These are phyloP conservation scores for Drosophila pullipes DNA, from an alignment of 2,888 invertebrate species.

Conservation along the genomic window DNA sequence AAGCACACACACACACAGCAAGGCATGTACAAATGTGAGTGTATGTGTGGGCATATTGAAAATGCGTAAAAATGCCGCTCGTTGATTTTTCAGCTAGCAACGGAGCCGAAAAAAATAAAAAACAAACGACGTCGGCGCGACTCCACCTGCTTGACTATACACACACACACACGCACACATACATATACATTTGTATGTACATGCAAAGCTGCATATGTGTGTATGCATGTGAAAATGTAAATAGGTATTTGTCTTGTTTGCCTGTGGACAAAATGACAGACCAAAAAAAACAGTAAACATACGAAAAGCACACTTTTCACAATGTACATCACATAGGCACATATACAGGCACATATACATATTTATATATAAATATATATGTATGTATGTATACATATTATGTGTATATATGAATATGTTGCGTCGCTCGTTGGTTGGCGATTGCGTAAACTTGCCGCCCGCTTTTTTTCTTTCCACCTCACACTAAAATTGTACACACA, in stretches of 20 bases:
- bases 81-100: conserved; percentile 79
- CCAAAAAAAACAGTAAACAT: conserved; percentile 67
- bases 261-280: conserved; percentile 57
- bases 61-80: conserved; percentile 83
- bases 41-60: conserved; percentile 62
- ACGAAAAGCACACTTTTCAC: conserved; percentile 81
- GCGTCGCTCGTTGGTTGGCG: conserved; percentile 62
- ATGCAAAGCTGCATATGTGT: conserved; percentile 11
- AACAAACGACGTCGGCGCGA: conserved; percentile 70
- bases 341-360: conserved; percentile 1
- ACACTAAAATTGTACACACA: conserved; percentile 78
- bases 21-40: not conserved
- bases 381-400: conserved; percentile 16
- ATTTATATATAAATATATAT: conserved; percentile 6
- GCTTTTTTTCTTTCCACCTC: conserved; percentile 74
- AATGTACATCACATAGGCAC: conserved; percentile 47
- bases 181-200: conserved; percentile 15
- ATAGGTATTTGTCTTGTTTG: conserved; percentile 64
- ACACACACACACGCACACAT: conserved; percentile 18
- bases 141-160: conserved; percentile 73
- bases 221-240: conserved; percentile 49
- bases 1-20: conserved; percentile 33
- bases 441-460: conserved; percentile 81
- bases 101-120: conserved; percentile 56
- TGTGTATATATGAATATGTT: conserved; percentile 37